These are phyloP conservation scores for Pollicipes pollicipes DNA, from an alignment of 1,140 invertebrate genomes.

Conservation along the genomic window DNA sequence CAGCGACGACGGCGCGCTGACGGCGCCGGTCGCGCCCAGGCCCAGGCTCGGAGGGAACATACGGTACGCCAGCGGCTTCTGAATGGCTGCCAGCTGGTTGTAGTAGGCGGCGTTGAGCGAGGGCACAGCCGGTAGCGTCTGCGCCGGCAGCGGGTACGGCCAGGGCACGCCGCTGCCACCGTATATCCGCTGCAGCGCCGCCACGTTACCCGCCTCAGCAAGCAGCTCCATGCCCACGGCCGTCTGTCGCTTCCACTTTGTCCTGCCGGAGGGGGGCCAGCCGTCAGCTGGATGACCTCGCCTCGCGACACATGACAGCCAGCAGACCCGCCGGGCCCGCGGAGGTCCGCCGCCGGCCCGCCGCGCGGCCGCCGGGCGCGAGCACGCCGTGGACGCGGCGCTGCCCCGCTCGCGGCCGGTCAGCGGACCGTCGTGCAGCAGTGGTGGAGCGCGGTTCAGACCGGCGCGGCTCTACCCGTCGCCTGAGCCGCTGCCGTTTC, in stretches of 20 bases:
- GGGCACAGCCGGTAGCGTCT: slow-evolving; percentile 30
- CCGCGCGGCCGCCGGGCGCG: too few species aligned
- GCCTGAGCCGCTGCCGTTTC: too few species aligned
- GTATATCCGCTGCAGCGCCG: slow-evolving; percentile 84
- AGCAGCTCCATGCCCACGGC: slow-evolving; percentile 89
- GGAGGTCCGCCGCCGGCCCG: too few species aligned
- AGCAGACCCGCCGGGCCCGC: too few species aligned
- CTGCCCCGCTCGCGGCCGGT: too few species aligned
- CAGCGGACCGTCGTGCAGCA: too few species aligned
- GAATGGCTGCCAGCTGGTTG: slow-evolving; percentile 43
- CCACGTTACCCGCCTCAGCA: slow-evolving; percentile 90
- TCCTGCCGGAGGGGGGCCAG: slow-evolving; percentile 50
- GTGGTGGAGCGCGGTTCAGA: too few species aligned
- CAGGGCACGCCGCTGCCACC: slow-evolving; percentile 32
- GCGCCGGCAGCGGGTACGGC: slow-evolving; percentile 32
- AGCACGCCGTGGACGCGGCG: too few species aligned
- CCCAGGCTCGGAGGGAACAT: slow-evolving; percentile 20
- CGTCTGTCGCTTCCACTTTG: slow-evolving; percentile 98
- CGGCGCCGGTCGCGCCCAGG: slow-evolving; percentile 1
- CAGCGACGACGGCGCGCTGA: too few species aligned
- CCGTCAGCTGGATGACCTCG: too few species aligned
- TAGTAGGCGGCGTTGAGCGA: slow-evolving; percentile 32
- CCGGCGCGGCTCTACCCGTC: too few species aligned
- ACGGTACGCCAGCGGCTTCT: slow-evolving; percentile 70
- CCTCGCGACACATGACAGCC: too few species aligned